Conservation (phyloP, 2,113 vertebrate species). For the Edolisoma coerulescens region DNA sequence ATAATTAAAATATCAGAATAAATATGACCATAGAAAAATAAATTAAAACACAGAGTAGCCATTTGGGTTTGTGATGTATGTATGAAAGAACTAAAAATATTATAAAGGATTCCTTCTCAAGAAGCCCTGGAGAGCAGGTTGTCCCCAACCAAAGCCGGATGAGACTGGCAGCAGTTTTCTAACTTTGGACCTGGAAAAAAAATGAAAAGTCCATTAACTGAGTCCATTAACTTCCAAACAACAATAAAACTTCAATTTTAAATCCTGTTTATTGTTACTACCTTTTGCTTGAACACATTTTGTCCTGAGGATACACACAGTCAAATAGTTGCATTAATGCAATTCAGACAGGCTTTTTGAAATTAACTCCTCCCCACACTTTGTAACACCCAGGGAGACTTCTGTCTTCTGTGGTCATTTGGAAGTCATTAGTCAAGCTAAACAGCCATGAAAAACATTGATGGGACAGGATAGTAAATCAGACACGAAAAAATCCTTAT, state of each 20-base stretch:
- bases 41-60: not conserved
- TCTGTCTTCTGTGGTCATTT: conserved; percentile 61
- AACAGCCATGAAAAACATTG: conserved; percentile 70
- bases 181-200: not conserved
- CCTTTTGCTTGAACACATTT: not conserved
- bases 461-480: conserved; percentile 59
- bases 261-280: not conserved
- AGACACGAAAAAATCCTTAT: conserved; percentile 26
- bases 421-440: conserved; percentile 69
- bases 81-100: not conserved
- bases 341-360: conserved; percentile 61
- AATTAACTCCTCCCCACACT: conserved; percentile 27
- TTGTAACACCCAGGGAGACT: conserved; percentile 36
- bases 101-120: not conserved
- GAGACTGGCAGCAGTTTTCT: not conserved
- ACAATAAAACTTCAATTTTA: not conserved
- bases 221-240: not conserved
- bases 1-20: not conserved
- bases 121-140: not conserved
- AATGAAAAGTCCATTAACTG: not conserved
- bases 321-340: conserved; percentile 70
- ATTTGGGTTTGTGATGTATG: not conserved
- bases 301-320: conserved; percentile 28
- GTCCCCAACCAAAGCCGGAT: not conserved
- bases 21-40: not conserved